Conservation (phyloP, 1,140 invertebrate genomes). For the Panulirus ornatus region DNA sequence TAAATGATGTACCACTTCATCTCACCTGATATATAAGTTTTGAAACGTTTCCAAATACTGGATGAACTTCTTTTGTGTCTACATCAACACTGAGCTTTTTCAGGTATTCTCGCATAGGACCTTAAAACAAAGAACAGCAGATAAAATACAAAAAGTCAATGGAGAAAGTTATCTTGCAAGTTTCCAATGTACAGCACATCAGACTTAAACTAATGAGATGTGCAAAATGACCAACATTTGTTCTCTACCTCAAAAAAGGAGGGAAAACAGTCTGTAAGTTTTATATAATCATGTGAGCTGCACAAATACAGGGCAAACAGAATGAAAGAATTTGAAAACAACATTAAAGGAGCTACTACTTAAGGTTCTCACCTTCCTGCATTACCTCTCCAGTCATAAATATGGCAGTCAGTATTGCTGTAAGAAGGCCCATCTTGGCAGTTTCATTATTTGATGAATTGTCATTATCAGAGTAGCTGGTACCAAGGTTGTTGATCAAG, state of each 20-base stretch:
- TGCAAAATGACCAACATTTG: background rate
- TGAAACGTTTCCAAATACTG: constrained; percentile 3
- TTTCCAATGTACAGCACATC: constrained; percentile 21
- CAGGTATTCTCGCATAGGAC: constrained; percentile 4
- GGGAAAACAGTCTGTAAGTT: constrained; percentile 38
- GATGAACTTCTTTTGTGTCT: background rate
- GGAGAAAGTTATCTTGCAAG: background rate
- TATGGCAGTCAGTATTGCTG: constrained; percentile 1
- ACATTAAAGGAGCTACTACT: background rate
- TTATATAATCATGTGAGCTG: constrained; percentile 45
- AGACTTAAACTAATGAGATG: constrained; percentile 65
- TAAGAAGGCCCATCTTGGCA: constrained; percentile 3
- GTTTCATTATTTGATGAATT: background rate
- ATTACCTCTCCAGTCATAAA: constrained; percentile 35
- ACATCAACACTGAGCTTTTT: background rate
- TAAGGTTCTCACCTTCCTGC: background rate
- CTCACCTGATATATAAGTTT: constrained; percentile 2
- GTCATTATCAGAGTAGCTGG: background rate
- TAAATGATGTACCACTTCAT: background rate
- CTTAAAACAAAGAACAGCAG: background rate
- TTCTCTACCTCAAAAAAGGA: constrained; percentile 19
- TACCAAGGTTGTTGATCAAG: constrained; percentile 16
- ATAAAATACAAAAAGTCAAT: background rate
- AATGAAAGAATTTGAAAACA: background rate
- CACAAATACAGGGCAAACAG: background rate